Evolutionary conservation across 1,140 invertebrate genomes (phyloP), one percentile per base, ranked within the genome.

Genomic region (Mercenaria mercenaria): DNA sequence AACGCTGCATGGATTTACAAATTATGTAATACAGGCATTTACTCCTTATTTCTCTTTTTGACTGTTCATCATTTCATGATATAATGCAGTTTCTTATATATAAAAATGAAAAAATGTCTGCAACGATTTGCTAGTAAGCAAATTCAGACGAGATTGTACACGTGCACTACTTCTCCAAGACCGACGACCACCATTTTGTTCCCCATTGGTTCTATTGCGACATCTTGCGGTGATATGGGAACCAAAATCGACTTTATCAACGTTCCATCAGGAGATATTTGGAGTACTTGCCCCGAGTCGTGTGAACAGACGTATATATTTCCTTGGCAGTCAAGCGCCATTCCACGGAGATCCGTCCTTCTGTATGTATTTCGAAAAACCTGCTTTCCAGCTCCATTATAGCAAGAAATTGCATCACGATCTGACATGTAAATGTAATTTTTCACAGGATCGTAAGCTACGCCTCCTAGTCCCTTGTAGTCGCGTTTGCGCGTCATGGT

Each of bases 161-260:
- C 52, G 43, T 89, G 88, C 0, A 89, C 52, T 10, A 89, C 43
- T 61, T 89, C 81, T 26, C 88, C 88, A 8, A 89, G 88, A 11
- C 88, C 88, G 0, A 83, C 80, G 29, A 89, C 88, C 11, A 84
- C 37, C 81, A 89, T 83, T 50, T 89, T 89, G 72, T 89, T 89
- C 47, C 88, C 88, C 88, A 89, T 89, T n/a, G 88, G 88, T 41
- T 89, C 88, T 43, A 89, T 89, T 13, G 88, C 88, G 37, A 89
- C 81, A 56, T 89, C 88, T 64, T 89, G 88, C 18, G 88, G 88
- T 32, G 88, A 89, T 29, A 89, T 43, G n/a, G 88, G 88, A 39
- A 89, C 88, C 50, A 83, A 43, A 32, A 89, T 89, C 8, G 80
- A 77, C 50, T 89, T 89, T 47, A 89, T 77, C 3, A 89, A 50